phyloP scores from a whole-genome alignment of 53 echinoderm and acorn worm genomes.

The Patiria pectinifera region DNA sequence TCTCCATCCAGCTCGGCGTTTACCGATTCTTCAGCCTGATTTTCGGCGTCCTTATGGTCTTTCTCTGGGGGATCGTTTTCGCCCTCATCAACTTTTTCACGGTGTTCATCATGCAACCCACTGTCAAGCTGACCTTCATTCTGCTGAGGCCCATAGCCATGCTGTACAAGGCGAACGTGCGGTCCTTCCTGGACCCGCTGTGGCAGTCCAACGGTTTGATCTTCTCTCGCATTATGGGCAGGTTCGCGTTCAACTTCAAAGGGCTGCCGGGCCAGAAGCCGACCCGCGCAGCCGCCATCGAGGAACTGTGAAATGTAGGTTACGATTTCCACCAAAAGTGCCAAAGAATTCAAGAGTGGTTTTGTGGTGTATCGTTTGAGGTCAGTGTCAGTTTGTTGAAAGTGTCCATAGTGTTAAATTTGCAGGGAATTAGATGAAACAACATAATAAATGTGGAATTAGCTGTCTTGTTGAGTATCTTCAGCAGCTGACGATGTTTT shows the following conservation, averaged over 20 bases:
- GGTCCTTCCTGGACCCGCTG: slow-evolving; percentile 28
- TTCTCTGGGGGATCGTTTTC: slow-evolving; percentile 48
- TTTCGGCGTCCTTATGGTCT: not conserved
- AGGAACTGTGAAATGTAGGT: not conserved
- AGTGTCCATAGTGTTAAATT: too few species aligned
- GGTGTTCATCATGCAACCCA: slow-evolving; percentile 33
- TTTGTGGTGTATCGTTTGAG: not conserved
- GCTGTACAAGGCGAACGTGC: not conserved
- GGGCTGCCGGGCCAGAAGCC: not conserved
- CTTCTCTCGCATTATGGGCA: slow-evolving; percentile 15
- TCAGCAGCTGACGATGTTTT: too few species aligned
- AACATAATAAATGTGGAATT: too few species aligned
- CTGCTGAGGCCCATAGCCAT: not conserved
- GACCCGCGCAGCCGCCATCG: not conserved
- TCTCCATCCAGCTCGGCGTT: not conserved
- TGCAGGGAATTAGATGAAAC: too few species aligned
- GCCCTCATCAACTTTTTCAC: slow-evolving; percentile 38
- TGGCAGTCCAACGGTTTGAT: slow-evolving; percentile 15
- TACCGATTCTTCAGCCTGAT: slow-evolving; percentile 29
- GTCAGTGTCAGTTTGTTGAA: too few species aligned
- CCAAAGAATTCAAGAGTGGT: not conserved
- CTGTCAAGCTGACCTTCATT: slow-evolving; percentile 4
- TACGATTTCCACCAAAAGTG: not conserved
- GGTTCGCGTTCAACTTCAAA: not conserved
- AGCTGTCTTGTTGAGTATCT: too few species aligned